Percentiles rank a stretch among this genome's conserved stretches.
These are phyloP conservation scores for Dinocampus coccinellae DNA, from an alignment of 2,888 invertebrate genomes.

Conservation along the genomic window DNA sequence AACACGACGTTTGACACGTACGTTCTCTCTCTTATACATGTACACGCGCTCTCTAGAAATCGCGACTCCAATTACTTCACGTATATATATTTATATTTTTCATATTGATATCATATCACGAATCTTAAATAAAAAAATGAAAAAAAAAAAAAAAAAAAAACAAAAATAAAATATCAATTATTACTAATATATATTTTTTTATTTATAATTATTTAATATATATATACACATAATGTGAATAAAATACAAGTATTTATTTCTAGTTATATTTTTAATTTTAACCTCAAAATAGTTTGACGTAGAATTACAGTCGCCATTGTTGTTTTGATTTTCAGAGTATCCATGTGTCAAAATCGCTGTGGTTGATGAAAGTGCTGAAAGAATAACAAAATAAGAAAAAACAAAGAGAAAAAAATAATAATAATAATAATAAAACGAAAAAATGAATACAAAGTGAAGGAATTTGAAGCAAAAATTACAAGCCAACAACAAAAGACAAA, in stretches of 20 bases:
- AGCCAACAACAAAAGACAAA: too few relatives aligned
- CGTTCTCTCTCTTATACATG: background rate
- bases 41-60: background rate
- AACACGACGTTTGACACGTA: conserved; percentile 35
- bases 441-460: too few relatives aligned
- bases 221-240: too few relatives aligned
- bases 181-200: too few relatives aligned
- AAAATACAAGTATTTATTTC: too few relatives aligned
- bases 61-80: conserved; percentile 15
- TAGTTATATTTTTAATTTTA: too few relatives aligned
- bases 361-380: conserved; percentile 17
- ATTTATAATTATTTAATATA: too few relatives aligned
- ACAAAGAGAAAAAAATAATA: conserved; percentile 22
- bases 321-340: conserved; percentile 35
- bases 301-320: conserved; percentile 12
- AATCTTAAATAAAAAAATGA: conserved; percentile 3
- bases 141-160: background rate
- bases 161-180: too few relatives aligned
- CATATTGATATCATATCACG: background rate
- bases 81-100: background rate
- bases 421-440: too few relatives aligned
- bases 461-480: too few relatives aligned
- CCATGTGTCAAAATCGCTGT: conserved; percentile 36
- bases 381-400: background rate
- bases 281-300: background rate